These are phyloP conservation scores for Salvelinus sp. DNA, from an alignment of 2,113 vertebrate species.

Conservation along the genomic window DNA sequence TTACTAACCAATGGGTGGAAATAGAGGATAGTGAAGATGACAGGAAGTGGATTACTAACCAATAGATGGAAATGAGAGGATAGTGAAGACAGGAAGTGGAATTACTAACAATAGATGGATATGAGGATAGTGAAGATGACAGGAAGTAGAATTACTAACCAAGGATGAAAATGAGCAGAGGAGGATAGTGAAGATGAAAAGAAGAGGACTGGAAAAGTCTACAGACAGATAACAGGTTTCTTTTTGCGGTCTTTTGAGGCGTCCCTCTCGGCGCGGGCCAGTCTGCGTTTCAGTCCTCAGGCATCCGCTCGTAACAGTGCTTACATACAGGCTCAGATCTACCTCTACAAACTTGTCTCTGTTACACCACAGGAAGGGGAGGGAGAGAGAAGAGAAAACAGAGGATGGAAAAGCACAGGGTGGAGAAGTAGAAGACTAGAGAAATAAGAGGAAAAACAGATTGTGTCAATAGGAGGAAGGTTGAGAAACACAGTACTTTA, in stretches of 20 bases:
- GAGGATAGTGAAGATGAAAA: constrained; percentile 51
- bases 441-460: constrained; percentile 1
- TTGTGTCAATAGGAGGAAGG: not conserved
- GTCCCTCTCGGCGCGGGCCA: constrained; percentile 89
- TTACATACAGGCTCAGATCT: constrained; percentile 95
- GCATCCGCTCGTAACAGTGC: constrained; percentile 94
- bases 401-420: constrained; percentile 39
- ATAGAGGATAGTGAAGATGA: constrained; percentile 32
- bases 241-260: constrained; percentile 87
- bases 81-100: constrained; percentile 26
- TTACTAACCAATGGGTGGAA: constrained; percentile 77
- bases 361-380: constrained; percentile 32
- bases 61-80: constrained; percentile 58
- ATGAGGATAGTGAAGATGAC: constrained; percentile 27
- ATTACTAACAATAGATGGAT: constrained; percentile 76
- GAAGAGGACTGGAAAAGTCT: constrained; percentile 54
- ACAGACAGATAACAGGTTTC: constrained; percentile 87
- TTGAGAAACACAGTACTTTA: constrained; percentile 1
- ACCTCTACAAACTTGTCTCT: constrained; percentile 99
- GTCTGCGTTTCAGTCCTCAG: constrained; percentile 95
- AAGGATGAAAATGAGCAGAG: constrained; percentile 57
- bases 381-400: constrained; percentile 55
- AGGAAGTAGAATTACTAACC: constrained; percentile 70
- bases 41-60: constrained; percentile 70
- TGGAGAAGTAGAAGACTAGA: constrained; percentile 14